These are phyloP conservation scores for Blomia tropicalis DNA, from an alignment of 2,888 invertebrate genomes.

Conservation along the genomic window DNA sequence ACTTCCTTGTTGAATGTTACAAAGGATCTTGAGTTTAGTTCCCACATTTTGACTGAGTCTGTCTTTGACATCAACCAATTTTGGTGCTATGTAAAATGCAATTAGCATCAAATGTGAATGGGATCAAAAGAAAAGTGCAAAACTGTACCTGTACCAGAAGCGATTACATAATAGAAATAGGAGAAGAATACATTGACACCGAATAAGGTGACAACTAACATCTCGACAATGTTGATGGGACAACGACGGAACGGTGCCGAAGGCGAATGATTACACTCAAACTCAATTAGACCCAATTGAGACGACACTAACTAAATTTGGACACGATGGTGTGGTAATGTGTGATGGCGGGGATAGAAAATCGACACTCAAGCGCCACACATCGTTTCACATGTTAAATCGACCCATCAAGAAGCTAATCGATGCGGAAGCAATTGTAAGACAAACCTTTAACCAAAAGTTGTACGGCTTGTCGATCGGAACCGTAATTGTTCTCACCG, in stretches of 20 bases:
- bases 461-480: not conserved
- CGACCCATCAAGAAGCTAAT: not conserved
- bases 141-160: not conserved
- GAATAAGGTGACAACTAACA: not conserved
- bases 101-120: too few species aligned
- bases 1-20: constrained; percentile 24
- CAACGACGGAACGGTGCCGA: too few species aligned
- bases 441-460: not conserved
- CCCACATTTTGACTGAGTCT: not conserved
- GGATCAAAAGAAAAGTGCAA: too few species aligned
- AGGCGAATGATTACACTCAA: too few species aligned
- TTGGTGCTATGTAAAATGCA: not conserved
- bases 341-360: too few species aligned
- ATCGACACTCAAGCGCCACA: not conserved
- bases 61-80: not conserved
- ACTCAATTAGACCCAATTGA: too few species aligned
- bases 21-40: not conserved
- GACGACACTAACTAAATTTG: too few species aligned
- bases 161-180: not conserved
- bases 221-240: too few species aligned
- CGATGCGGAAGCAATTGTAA: too few species aligned
- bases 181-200: not conserved
- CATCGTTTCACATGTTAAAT: not conserved
- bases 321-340: too few species aligned
- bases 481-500: constrained; percentile 23